Evolutionary conservation across 2,888 invertebrate species (phyloP).

Genomic region (Autographa gamma): DNA sequence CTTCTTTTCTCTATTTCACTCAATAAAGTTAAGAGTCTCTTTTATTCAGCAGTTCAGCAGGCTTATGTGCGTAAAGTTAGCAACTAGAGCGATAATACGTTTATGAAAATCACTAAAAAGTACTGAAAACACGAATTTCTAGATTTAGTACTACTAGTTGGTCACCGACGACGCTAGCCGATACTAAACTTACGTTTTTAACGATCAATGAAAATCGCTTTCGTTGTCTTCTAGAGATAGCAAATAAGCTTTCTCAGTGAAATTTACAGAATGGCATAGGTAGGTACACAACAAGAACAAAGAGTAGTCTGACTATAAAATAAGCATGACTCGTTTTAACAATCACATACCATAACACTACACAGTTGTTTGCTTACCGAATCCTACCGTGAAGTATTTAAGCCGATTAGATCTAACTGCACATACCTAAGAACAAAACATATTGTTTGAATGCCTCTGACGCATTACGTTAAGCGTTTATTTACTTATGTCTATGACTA

Average conservation of each 20-base stretch:
- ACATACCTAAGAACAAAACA: slow-evolving; percentile 28
- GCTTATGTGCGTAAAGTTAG: too few species aligned
- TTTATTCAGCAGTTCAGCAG: too few species aligned
- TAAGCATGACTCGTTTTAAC: background rate
- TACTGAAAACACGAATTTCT: too few species aligned
- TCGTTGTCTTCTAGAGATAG: too few species aligned
- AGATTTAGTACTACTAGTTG: too few species aligned
- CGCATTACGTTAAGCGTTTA: slow-evolving; percentile 26
- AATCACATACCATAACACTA: background rate
- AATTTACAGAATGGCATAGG: background rate
- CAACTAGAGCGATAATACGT: too few species aligned
- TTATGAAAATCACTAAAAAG: too few species aligned
- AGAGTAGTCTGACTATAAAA: background rate
- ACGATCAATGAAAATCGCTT: too few species aligned
- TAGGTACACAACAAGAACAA: background rate
- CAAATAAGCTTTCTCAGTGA: background rate
- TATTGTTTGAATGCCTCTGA: slow-evolving; percentile 22
- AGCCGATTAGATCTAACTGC: slow-evolving; percentile 10
- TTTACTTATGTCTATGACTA: slow-evolving; percentile 43
- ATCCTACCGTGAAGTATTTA: slow-evolving; percentile 18
- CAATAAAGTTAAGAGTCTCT: too few species aligned
- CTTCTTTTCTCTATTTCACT: background rate
- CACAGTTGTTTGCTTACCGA: background rate
- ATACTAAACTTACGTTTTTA: too few species aligned
- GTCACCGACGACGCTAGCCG: too few species aligned